Evolutionary conservation across 2,113 vertebrate genomes (phyloP), one percentile per base, ranked within the genome.

Genomic region (Sminthopsis crassicaudata): DNA sequence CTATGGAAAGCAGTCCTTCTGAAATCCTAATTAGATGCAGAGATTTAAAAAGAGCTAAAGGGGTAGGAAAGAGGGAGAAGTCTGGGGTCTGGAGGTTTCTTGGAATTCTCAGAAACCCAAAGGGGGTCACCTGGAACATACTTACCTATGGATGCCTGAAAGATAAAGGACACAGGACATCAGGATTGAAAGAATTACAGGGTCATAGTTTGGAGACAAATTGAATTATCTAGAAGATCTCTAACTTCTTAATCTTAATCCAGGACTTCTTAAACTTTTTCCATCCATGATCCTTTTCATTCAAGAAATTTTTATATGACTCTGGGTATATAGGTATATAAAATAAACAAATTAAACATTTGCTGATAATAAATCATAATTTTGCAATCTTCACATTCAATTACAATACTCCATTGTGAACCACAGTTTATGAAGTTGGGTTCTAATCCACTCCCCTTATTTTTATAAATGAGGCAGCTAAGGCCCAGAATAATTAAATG

Each of bases 1-100:
- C 54, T 24, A 42, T 91, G 95, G 95, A 97, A 96, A 97, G 55
- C 50, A 36, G n/a, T 8, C 90, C n/a, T 90, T 26, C 91, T 5
- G 22, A 51, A 25, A 26, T 53, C 88, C 84, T 90, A 30, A 94
- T 36, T 95, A 46, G 95, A 89, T 91, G 51, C 94, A 94, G 89
- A 95, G 94, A 91, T 91, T 51, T 10, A 90, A 84, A 67, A 93
- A 53, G 90, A 3, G 11, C 55, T 2, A 27, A 57, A 25, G 25
- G 55, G 26, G 26, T 57, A 57, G 26, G 6, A 27, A 57, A 26
- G 55, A 26, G 26, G 26, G 27, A 57, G 26, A 27, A 27, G 55
- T 27, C 55, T 57, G 55, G 55, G 25, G 26, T 2, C 55, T 57
- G 55, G 26, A 57, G 55, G 9, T 57, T 27, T 27, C 55, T 25